Evolutionary conservation across 2,797 vertebrate genomes (phyloP), one percentile per base, ranked within the genome.

Genomic region (Pogoniulus pusillus): DNA sequence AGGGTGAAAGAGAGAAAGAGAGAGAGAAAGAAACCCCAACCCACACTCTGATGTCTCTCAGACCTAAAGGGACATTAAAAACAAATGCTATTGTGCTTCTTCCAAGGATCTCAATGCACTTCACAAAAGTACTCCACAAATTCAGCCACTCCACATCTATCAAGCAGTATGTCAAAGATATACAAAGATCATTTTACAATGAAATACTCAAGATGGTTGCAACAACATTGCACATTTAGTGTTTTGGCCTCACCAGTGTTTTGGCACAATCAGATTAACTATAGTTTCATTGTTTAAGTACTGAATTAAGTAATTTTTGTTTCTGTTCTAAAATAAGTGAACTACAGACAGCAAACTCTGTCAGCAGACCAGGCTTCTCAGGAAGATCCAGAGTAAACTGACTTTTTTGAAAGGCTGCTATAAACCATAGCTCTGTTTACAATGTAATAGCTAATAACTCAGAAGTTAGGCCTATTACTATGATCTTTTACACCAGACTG

Each of bases 301-400:
- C n/a, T 10, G 54, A 85, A 80, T 59, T 58, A 71, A 93, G 45
- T 27, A 0, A 20, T 2, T 79, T 79, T 47, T 53, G 10, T 73
- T 85, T 78, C 59, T 82, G 85, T 83, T 64, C 64, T 76, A 64
- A 87, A 92, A 17, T 39, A 37, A 32, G 23, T 2, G 11, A 80
- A 62, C 41, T 39, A 27, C 34, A 86, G 77, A 32, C 19, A 76
- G 58, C 54, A 90, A 91, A 29, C 14, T 69, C 66, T 32, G n/a
- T 12, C 47, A 81, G 63, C 83, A 89, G 72, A 55, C 29, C 51
- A 62, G 51, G 41, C 66, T 81, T 35, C 69, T 87, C 75, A 19
- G 55, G 58, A 83, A 81, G 66, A 93, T 59, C 47, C 66, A 93
- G 77, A 78, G 87, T 72, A 78, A 94, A 93, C 57, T 69, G 70